Evolutionary conservation across 1,140 invertebrate genomes (phyloP).

Genomic region (Penaeus vannamei): DNA sequence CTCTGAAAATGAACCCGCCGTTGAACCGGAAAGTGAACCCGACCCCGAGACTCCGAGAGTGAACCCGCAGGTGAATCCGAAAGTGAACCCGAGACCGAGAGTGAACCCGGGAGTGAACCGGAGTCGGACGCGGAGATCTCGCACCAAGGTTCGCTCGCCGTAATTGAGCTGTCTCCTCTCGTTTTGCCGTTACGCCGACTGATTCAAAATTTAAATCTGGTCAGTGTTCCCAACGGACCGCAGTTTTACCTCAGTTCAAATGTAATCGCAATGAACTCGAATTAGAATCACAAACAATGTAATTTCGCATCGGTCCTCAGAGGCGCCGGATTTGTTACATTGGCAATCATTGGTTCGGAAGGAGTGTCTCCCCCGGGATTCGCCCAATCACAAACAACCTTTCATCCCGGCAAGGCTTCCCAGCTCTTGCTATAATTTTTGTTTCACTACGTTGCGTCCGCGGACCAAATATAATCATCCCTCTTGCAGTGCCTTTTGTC

Average conservation of each 20-base stretch:
- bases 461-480: slow-evolving; percentile 55
- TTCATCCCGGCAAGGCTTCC: slow-evolving; percentile 56
- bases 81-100: too few relatives aligned
- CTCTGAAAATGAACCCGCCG: too few relatives aligned
- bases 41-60: too few relatives aligned
- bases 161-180: slow-evolving; percentile 49
- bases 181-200: slow-evolving; percentile 32
- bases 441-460: neutral
- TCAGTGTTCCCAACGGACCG: neutral
- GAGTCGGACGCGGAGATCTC: neutral
- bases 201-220: slow-evolving; percentile 36
- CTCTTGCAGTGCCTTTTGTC: slow-evolving; percentile 42
- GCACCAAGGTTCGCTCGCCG: neutral
- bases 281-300: slow-evolving; percentile 63
- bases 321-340: slow-evolving; percentile 65
- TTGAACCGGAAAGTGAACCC: too few relatives aligned
- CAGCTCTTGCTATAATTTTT: slow-evolving; percentile 5
- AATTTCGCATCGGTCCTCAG: slow-evolving; percentile 60
- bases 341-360: slow-evolving; percentile 67
- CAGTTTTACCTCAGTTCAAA: slow-evolving; percentile 34
- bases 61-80: too few relatives aligned
- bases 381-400: slow-evolving; percentile 67
- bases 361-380: slow-evolving; percentile 60
- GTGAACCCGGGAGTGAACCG: too few relatives aligned
- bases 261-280: slow-evolving; percentile 51